Conservation (phyloP, 2,888 invertebrate genomes). For the Parthenolecanium corni region DNA sequence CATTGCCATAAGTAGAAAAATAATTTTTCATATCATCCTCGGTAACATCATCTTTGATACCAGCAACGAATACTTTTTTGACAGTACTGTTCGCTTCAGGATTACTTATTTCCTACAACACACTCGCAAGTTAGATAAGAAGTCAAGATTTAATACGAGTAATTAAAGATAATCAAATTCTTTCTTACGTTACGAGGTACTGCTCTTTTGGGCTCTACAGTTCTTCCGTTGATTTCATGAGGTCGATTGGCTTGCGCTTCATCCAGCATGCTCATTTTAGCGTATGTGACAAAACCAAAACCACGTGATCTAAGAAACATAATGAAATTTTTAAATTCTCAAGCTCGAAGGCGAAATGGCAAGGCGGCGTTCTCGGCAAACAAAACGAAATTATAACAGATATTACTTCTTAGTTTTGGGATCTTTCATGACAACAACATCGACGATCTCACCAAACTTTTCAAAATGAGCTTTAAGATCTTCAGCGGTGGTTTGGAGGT, state of each 20-base stretch:
- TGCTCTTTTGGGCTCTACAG: conserved; percentile 94
- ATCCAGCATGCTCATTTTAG: conserved; percentile 86
- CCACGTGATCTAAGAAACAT: conserved; percentile 61
- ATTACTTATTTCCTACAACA: conserved; percentile 64
- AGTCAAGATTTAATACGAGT: too few relatives aligned
- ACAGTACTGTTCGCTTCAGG: conserved; percentile 89
- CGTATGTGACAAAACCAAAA: conserved; percentile 96
- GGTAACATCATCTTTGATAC: conserved; percentile 81
- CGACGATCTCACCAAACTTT: conserved; percentile 93
- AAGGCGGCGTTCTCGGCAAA: not conserved
- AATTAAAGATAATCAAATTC: not conserved
- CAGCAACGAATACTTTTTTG: conserved; percentile 89
- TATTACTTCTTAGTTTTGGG: conserved; percentile 64
- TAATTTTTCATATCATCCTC: conserved; percentile 77
- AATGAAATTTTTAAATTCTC: not conserved
- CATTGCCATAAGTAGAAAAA: conserved; percentile 68
- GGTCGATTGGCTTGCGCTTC: conserved; percentile 66
- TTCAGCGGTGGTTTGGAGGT: conserved; percentile 88
- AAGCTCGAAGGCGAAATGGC: not conserved
- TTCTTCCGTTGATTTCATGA: conserved; percentile 52
- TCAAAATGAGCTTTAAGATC: conserved; percentile 86
- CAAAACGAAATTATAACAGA: not conserved
- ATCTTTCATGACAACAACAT: conserved; percentile 95
- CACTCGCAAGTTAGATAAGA: not conserved
- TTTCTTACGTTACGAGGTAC: conserved; percentile 61